Conservation (phyloP, 2,888 invertebrate genomes). For the Autographa gamma region DNA sequence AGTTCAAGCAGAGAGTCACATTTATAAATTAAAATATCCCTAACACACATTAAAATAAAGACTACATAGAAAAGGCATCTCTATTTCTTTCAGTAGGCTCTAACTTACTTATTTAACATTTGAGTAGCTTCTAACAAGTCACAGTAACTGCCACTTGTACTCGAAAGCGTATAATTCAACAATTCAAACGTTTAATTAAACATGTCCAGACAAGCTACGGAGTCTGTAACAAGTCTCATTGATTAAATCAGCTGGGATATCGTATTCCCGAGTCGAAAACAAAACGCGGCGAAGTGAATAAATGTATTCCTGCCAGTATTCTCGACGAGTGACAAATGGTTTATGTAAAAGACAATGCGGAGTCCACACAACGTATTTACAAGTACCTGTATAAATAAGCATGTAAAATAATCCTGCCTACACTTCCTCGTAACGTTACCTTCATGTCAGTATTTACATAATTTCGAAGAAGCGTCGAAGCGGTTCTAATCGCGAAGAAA, state of each 20-base stretch:
- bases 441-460: constrained; percentile 28
- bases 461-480: constrained; percentile 13
- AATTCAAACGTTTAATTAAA: constrained; percentile 12
- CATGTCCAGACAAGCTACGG: constrained; percentile 9
- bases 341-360: constrained; percentile 62
- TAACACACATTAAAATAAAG: neutral
- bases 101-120: neutral
- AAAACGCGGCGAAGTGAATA: constrained; percentile 60
- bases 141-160: constrained; percentile 2
- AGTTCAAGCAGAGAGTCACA: neutral
- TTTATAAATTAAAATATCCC: neutral
- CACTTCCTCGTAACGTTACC: constrained; percentile 17
- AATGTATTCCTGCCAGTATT: constrained; percentile 64
- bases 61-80: neutral
- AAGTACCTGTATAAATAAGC: neutral
- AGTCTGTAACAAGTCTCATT: constrained; percentile 15
- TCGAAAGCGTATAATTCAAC: neutral
- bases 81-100: neutral
- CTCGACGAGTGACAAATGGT: constrained; percentile 64
- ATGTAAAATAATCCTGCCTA: constrained; percentile 12
- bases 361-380: constrained; percentile 16
- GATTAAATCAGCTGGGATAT: constrained; percentile 17
- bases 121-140: constrained; percentile 1
- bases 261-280: constrained; percentile 41
- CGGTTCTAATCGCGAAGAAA: constrained; percentile 22